Evolutionary conservation across 2,888 invertebrate genomes (phyloP), one percentile per base, ranked within the genome.

Genomic region (Allophyes oxyacanthae): DNA sequence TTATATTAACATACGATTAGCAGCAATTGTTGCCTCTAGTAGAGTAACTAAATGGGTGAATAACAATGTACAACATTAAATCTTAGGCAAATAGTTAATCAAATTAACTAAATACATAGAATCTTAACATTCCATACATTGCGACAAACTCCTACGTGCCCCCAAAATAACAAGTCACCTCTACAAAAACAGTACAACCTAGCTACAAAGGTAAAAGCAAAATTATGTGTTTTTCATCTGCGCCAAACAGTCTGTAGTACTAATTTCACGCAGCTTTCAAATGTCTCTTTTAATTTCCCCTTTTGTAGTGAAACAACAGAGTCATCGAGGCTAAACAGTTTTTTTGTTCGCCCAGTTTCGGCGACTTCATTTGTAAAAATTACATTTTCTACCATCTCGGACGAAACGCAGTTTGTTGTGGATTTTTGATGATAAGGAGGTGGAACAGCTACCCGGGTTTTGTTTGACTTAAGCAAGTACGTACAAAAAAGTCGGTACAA

Each of bases 281-380:
- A 78, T 76, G 77, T 81, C 77, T 78, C 75, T 77, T 81, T 84
- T 78, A 81, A 81, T 81, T 79, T 78, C 59, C 71, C 66, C 53
- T 45, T 69, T 62, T 77, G 73, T 72, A 68, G 59, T 59, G 57
- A 74, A 81, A 82, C 78, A 77, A 77, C 78, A 70, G 73, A 76
- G 76, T 81, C 83, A 78, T 80, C 61, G 77, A 45, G 46, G 71
- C 75, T 72, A 77, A 79, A 75, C 75, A 76, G 71, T 77, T 70
- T 77, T 75, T 77, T 75, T 78, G 77, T 79, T 77, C 63, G 73
- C 53, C 51, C 2, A 49, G 51, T 62, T 70, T 69, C 69, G 59
- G 74, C 70, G 78, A 81, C 82, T 84, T 86, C 82, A 83, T 87
- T 84, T 84, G 77, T 63, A 78, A 76, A 81, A 81, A 84, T 81